Evolutionary conservation across 2,888 invertebrate genomes (phyloP).

Genomic region (Diplazon laetatorius): DNA sequence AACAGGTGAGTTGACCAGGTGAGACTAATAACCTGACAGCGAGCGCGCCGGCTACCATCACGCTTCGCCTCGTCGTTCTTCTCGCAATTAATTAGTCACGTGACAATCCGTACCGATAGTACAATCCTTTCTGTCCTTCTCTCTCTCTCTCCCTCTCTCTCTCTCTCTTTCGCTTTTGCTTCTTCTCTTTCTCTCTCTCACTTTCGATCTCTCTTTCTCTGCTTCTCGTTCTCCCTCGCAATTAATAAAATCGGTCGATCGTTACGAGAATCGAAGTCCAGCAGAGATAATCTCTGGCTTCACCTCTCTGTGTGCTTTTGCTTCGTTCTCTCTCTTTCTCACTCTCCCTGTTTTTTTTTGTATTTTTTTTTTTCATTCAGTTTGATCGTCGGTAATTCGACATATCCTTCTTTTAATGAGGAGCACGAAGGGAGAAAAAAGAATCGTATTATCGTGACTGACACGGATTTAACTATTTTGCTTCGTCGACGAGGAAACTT

Average conservation of each 20-base stretch:
- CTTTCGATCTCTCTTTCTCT: too few relatives aligned
- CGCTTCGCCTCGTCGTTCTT: constrained; percentile 3
- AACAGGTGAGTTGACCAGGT: constrained; percentile 34
- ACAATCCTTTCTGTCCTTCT: not conserved
- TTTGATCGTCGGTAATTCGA: not conserved
- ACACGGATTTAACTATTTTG: not conserved
- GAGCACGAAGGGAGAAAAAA: not conserved
- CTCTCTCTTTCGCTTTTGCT: too few relatives aligned
- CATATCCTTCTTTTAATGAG: not conserved
- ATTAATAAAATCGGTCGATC: constrained; percentile 8
- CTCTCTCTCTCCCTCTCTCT: not conserved
- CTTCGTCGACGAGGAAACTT: not conserved
- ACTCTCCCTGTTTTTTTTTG: not conserved
- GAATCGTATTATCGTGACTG: not conserved
- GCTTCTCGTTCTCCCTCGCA: not conserved
- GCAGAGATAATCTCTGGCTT: not conserved
- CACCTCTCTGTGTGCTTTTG: not conserved
- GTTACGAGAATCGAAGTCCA: not conserved
- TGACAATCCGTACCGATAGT: constrained; percentile 1
- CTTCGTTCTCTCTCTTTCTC: not conserved
- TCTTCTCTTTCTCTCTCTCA: not conserved
- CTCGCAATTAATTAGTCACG: constrained; percentile 25
- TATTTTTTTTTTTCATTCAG: too few relatives aligned
- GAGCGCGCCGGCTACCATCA: not conserved
- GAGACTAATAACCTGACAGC: constrained; percentile 41